Evolutionary conservation across 2,888 invertebrate species (phyloP).

Genomic region (Acleris sparsana): DNA sequence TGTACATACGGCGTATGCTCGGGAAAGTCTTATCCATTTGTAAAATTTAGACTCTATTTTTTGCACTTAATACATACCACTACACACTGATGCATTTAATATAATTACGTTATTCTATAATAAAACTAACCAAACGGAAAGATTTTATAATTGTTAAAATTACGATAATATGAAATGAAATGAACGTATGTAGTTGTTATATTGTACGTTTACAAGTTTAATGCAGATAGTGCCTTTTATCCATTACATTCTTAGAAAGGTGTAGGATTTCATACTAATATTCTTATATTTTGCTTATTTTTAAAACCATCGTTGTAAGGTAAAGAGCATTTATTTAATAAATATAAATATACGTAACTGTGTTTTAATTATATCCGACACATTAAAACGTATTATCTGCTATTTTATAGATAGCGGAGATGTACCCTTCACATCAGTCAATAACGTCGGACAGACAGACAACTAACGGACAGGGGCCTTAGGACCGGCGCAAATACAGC

Average conservation of each 20-base stretch:
- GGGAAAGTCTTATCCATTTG: too few relatives aligned
- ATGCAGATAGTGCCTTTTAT: background rate
- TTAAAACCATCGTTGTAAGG: background rate
- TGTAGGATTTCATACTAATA: too few relatives aligned
- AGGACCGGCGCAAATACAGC: too few relatives aligned
- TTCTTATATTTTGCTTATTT: background rate
- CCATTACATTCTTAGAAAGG: background rate
- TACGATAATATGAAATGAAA: too few relatives aligned
- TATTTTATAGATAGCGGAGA: too few relatives aligned
- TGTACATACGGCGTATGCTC: too few relatives aligned
- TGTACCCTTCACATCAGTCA: too few relatives aligned
- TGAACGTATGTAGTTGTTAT: background rate
- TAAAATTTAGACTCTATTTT: too few relatives aligned
- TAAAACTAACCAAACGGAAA: background rate
- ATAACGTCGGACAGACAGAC: too few relatives aligned
- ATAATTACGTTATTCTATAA: background rate
- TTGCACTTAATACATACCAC: too few relatives aligned
- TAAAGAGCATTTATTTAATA: constrained; percentile 9
- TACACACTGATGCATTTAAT: background rate
- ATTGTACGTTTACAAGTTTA: background rate
- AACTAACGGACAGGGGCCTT: too few relatives aligned
- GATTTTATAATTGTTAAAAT: background rate
- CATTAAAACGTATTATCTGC: too few relatives aligned
- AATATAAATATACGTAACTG: background rate
- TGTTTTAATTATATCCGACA: background rate